These are phyloP conservation scores for Hippoglossus stenolepis DNA, from an alignment of 2,113 vertebrate genomes.

Conservation along the genomic window DNA sequence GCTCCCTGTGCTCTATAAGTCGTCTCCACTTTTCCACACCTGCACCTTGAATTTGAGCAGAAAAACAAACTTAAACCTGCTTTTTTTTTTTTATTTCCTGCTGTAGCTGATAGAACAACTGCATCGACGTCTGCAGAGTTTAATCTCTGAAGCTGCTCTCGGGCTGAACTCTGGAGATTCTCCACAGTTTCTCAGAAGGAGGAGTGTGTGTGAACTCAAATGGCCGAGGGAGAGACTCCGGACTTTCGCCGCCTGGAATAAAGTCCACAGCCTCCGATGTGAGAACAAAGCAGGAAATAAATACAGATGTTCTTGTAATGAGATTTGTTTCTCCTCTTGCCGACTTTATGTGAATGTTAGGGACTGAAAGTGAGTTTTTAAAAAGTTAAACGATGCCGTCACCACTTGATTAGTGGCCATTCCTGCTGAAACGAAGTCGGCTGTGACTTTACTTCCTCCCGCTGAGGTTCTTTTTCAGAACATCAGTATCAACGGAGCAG, in stretches of 20 bases:
- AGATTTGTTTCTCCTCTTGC: constrained; percentile 15
- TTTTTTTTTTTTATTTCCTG: not conserved
- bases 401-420: constrained; percentile 47
- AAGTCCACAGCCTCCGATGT: not conserved
- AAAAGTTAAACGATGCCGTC: constrained; percentile 48
- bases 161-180: too few relatives aligned
- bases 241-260: too few relatives aligned
- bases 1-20: constrained; percentile 3
- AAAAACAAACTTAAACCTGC: not conserved
- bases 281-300: not conserved
- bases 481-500: constrained; percentile 58
- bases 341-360: constrained; percentile 33
- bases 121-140: not conserved
- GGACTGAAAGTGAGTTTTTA: constrained; percentile 43
- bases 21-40: not conserved
- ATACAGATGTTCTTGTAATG: constrained; percentile 10
- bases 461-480: constrained; percentile 54
- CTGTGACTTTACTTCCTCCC: constrained; percentile 12
- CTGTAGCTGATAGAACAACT: not conserved
- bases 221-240: too few relatives aligned
- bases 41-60: not conserved
- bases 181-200: too few relatives aligned
- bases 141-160: too few relatives aligned
- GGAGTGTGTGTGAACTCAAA: too few relatives aligned
- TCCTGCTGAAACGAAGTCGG: constrained; percentile 47